Conservation (phyloP, 2,797 vertebrate species). For the Cynodonichthys magdalenae region DNA sequence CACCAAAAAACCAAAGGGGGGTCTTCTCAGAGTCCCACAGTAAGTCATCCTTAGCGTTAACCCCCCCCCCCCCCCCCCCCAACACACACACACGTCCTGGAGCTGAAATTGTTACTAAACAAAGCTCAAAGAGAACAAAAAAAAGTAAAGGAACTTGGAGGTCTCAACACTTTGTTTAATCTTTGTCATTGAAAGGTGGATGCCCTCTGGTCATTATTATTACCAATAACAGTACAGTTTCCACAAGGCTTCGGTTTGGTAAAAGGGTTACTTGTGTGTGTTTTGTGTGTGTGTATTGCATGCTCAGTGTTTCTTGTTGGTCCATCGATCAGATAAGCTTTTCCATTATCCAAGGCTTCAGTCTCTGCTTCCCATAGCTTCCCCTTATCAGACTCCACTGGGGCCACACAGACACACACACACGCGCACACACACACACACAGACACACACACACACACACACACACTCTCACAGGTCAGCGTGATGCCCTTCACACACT, state of each 20-base stretch:
- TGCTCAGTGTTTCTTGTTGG: constrained; percentile 77
- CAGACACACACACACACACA: constrained; percentile 23
- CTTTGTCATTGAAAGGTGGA: constrained; percentile 75
- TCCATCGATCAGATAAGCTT: constrained; percentile 84
- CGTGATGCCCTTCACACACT: constrained; percentile 80
- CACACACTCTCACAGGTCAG: constrained; percentile 65
- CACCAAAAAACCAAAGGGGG: constrained; percentile 54
- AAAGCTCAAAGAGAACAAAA: constrained; percentile 29
- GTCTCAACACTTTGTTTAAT: constrained; percentile 61
- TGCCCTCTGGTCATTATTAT: constrained; percentile 72
- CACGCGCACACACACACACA: constrained; percentile 33
- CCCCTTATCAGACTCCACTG: constrained; percentile 79
- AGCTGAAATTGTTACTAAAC: constrained; percentile 51
- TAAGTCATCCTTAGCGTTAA: constrained; percentile 56
- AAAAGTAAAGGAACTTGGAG: constrained; percentile 63
- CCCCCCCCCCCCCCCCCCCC: not conserved
- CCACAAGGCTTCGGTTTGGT: constrained; percentile 64
- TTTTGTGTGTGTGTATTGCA: constrained; percentile 55
- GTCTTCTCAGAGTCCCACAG: constrained; percentile 56
- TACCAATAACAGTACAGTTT: constrained; percentile 71
- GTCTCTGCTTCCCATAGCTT: constrained; percentile 80
- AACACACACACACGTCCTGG: not conserved
- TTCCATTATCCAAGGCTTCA: constrained; percentile 83
- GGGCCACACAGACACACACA: constrained; percentile 53
- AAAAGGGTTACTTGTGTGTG: constrained; percentile 59